Conservation (phyloP, 2,888 invertebrate species). For the Cryptus armator region DNA sequence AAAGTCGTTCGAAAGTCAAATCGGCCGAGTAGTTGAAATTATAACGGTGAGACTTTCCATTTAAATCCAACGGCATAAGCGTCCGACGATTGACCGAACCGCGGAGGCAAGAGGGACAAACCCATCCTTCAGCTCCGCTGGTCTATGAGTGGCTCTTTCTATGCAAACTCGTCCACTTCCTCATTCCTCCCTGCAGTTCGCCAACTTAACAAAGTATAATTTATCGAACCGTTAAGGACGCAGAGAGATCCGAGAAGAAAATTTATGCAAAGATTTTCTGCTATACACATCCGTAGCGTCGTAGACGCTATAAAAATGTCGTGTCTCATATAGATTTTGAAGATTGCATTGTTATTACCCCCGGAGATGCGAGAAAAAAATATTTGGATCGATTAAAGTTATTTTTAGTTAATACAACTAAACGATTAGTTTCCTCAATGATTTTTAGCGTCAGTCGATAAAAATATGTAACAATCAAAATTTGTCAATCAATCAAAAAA, state of each 20-base stretch:
- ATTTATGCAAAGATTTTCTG: background rate
- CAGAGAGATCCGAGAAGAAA: background rate
- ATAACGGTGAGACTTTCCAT: slow-evolving; percentile 54
- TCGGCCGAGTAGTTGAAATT: slow-evolving; percentile 61
- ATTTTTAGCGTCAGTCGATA: too few relatives aligned
- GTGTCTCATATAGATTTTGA: background rate
- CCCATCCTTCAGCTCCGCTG: slow-evolving; percentile 15
- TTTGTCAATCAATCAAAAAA: too few relatives aligned
- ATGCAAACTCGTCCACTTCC: slow-evolving; percentile 56
- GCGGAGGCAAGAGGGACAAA: background rate
- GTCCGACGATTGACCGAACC: slow-evolving; percentile 17
- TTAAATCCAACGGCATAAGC: slow-evolving; percentile 43
- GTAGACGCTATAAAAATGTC: background rate
- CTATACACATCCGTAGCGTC: background rate
- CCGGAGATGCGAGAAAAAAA: too few relatives aligned
- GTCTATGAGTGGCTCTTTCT: slow-evolving; percentile 54
- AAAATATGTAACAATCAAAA: too few relatives aligned
- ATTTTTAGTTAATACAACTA: too few relatives aligned
- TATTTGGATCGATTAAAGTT: too few relatives aligned
- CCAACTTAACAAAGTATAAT: slow-evolving; percentile 10
- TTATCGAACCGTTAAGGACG: background rate
- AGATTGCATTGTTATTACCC: background rate
- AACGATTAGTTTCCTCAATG: too few relatives aligned
- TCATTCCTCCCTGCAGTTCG: background rate
- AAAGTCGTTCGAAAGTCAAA: slow-evolving; percentile 63